Percentiles rank a stretch among this genome's conserved stretches.
Evolutionary conservation across 1,140 invertebrate genomes (phyloP).

Genomic region (Mesaphorura yosii): DNA sequence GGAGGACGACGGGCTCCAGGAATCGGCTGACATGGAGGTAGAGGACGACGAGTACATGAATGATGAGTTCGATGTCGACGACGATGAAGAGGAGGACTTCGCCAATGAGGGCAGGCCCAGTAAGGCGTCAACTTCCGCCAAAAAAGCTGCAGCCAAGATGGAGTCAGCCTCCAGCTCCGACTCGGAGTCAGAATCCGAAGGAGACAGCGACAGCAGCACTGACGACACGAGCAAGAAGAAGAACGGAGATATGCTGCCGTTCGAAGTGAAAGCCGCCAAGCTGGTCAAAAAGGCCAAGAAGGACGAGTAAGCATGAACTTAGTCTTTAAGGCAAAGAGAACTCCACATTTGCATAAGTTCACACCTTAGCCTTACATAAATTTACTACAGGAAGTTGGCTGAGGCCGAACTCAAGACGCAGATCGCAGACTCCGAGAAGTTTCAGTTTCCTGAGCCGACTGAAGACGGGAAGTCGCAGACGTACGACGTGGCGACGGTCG

Average conservation of each 20-base stretch:
- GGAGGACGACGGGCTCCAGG: too few relatives aligned
- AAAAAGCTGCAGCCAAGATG: too few relatives aligned
- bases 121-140: too few relatives aligned
- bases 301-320: conserved; percentile 32
- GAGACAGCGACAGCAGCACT: not conserved
- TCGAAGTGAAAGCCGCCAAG: conserved; percentile 73
- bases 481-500: conserved; percentile 63
- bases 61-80: conserved; percentile 26
- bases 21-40: conserved; percentile 1
- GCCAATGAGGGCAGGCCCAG: too few relatives aligned
- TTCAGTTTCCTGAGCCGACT: conserved; percentile 59
- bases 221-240: conserved; percentile 31
- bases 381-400: conserved; percentile 50
- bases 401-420: conserved; percentile 60
- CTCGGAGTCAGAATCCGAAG: conserved; percentile 8
- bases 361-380: conserved; percentile 9
- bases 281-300: conserved; percentile 57
- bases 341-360: not conserved
- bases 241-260: conserved; percentile 61
- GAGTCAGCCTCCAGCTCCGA: too few relatives aligned
- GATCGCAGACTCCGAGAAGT: conserved; percentile 57
- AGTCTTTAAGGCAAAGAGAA: too few relatives aligned
- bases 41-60: conserved; percentile 17
- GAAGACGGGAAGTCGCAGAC: conserved; percentile 50
- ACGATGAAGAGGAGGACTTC: conserved; percentile 38